Conservation (phyloP, 2,797 vertebrate genomes). For the Hyperoplus lanceolatus region DNA sequence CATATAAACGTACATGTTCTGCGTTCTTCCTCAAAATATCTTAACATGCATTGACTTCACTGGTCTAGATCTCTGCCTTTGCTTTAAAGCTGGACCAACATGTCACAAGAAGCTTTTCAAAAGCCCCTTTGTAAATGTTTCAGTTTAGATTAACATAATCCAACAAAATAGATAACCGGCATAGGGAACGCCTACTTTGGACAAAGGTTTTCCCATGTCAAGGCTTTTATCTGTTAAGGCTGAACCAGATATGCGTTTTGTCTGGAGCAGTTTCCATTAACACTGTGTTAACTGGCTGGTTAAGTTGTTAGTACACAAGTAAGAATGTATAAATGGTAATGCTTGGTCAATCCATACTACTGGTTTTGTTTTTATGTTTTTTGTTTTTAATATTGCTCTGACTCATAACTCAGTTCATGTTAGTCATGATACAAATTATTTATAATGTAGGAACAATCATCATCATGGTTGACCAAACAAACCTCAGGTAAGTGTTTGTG, state of each 20-base stretch:
- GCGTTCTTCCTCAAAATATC: neutral
- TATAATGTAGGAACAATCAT: neutral
- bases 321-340: neutral
- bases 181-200: conserved; percentile 22
- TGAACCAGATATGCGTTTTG: conserved; percentile 55
- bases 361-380: too few species aligned
- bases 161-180: conserved; percentile 19
- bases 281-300: neutral
- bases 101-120: conserved; percentile 18
- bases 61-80: conserved; percentile 26
- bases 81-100: conserved; percentile 23
- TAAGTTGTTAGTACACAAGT: neutral
- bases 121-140: conserved; percentile 37
- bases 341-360: neutral
- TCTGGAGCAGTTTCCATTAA: neutral
- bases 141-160: conserved; percentile 35
- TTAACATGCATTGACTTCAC: neutral
- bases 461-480: neutral
- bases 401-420: neutral
- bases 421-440: conserved; percentile 14
- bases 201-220: conserved; percentile 53
- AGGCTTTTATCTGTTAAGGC: conserved; percentile 29
- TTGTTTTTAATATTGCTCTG: conserved; percentile 5
- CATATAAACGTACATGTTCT: neutral
- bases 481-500: conserved; percentile 18